Percentiles rank a stretch among this genome's conserved stretches.
Conservation (phyloP, 2,888 invertebrate species). For the Cephus runcator region DNA sequence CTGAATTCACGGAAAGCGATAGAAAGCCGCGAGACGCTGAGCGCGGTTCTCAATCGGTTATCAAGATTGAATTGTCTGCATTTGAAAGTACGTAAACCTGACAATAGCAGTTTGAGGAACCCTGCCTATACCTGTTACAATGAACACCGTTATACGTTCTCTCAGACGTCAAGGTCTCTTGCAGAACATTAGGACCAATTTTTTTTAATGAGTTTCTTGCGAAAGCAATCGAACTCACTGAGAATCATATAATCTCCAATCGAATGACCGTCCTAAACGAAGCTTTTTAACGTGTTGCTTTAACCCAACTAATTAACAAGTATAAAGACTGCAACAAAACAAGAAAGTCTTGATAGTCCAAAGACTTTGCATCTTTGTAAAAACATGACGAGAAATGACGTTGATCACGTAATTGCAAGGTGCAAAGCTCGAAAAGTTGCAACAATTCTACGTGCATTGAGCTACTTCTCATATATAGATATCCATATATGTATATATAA, state of each 20-base stretch:
- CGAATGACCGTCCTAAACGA: neutral
- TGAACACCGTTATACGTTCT: neutral
- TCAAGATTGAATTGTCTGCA: neutral
- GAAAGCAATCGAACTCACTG: neutral
- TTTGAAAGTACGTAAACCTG: neutral
- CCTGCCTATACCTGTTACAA: neutral
- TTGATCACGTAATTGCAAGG: too few relatives aligned
- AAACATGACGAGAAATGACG: neutral
- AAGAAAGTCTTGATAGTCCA: neutral
- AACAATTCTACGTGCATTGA: too few relatives aligned
- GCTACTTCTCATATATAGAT: too few relatives aligned
- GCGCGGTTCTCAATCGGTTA: neutral
- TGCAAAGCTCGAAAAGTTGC: too few relatives aligned
- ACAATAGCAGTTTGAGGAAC: neutral
- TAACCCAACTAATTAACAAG: neutral
- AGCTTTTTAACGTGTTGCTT: neutral
- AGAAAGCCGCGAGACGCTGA: neutral
- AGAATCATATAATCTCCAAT: neutral
- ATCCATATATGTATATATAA: too few relatives aligned
- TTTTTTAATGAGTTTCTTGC: neutral
- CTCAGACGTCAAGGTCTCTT: neutral
- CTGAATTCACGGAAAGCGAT: neutral
- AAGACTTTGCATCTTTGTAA: neutral
- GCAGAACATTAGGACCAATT: neutral
- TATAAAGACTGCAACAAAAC: neutral